Base-by-base conservation (phyloP, 2,113 vertebrate genomes). In the Phodopus roborovskii region DNA sequence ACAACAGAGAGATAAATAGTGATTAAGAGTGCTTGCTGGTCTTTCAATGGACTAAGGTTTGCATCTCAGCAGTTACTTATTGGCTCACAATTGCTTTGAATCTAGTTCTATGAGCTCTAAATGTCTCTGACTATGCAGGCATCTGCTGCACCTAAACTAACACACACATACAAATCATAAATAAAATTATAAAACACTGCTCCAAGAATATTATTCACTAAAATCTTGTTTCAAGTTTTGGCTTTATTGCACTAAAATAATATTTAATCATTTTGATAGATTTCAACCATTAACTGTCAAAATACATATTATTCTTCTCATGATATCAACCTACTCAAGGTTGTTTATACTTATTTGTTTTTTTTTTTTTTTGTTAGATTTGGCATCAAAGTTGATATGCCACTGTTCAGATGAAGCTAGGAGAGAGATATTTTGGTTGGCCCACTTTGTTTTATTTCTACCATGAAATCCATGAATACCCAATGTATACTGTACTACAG, bases 241-340 rank as follows among this genome's bases (percentile, higher is more conserved):
- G 16, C 45, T 3, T 30, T 86, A 77, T 5, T 74, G 1, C 39
- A 86, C 58, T 75, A 62, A 79, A 24, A 24, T 39, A 50, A 92
- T 16, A 24, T 78, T 62, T 58, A 78, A 50, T 77, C 62, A 64
- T 89, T 92, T 92, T 30, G 77, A n/a, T 70, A 66, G 36, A 66
- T 36, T 83, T 1, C 83, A 88, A 15, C 39, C 4, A 71, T 71
- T 28, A 88, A 45, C 36, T 39, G 68, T 83, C 11, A 90, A 94
- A 96, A 78, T 90, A 42, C 58, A 93, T 30, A n/a, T 20, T 33
- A 1, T 50, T 62, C 16, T 88, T 12, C 42, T 93, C 15, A 56
- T 26, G n/a, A 20, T 84, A 70, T 68, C 2, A 71, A 42, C 4
- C 0, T 85, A 70, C 7, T 50, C 48, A 77, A 66, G 17, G 45